Evolutionary conservation across 2,797 vertebrate species (phyloP), one percentile per base, ranked within the genome.

Genomic region (Liparis tanakae): DNA sequence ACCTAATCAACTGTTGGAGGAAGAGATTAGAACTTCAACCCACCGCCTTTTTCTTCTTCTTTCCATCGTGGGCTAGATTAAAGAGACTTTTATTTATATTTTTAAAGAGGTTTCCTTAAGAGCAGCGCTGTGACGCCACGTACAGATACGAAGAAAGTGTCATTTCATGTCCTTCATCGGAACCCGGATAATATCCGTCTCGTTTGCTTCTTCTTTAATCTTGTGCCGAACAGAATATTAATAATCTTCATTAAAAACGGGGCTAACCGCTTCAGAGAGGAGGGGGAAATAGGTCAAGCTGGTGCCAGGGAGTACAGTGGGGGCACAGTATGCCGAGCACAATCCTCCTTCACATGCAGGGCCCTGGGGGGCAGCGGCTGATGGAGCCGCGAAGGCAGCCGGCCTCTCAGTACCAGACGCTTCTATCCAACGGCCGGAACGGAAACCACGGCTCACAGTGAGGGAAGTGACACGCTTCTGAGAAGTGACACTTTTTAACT

Each of bases 221-320:
- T 87, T 60, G 69, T 57, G 70, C 60, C 58, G 64, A 76, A 84
- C 62, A 81, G 87, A 91, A 88, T 85, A 88, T 86, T 89, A 85
- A 89, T 76, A 48, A 65, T 58, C 33, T 54, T 74, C 46, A 70
- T 65, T 65, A 36, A 80, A 76, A 81, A 81, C 71, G 25, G 41
- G 6, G 25, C 18, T 13, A 53, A 72, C 60, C 58, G 62, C 72
- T 70, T 77, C 64, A 75, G 48, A 78, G 60, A 61, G 30, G 15
- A 44, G 51, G 13, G 25, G 55, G 18, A 74, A 85, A 82, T 39
- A 59, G 80, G 51, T 62, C 60, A 55, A 67, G 72, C 66, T 74
- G 72, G 74, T 73, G 69, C 69, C 48, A 57, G 5, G 6, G 70
- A 83, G 79, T 78, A 85, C 80, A 88, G 82, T 72, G 46, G 57